phyloP scores from a whole-genome alignment of 2,113 vertebrate genomes.

The mouse (Mus musculus) region GRCm39 chr7:99079501-99080000 shows the following conservation, averaged over 20 bases:
- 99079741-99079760: constrained; percentile 6
- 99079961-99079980: background rate
- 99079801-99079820: background rate
- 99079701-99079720: background rate
- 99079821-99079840: background rate
- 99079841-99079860: background rate
- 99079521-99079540: constrained; percentile 47
- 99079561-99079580: constrained; percentile 1
- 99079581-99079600: background rate
- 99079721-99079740: background rate
- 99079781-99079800: constrained; percentile 38
- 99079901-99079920: background rate
- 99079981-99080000: background rate
- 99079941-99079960: background rate
- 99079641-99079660: background rate
- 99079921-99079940: background rate
- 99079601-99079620: background rate
- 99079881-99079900: background rate
- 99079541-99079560: background rate
- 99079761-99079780: background rate
- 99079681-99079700: background rate
- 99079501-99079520: constrained; percentile 58
- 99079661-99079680: background rate
- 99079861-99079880: background rate
- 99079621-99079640: too few species aligned